Base-by-base conservation (phyloP, 23 tunicate genomes). In the Trididemnum clinides region DNA sequence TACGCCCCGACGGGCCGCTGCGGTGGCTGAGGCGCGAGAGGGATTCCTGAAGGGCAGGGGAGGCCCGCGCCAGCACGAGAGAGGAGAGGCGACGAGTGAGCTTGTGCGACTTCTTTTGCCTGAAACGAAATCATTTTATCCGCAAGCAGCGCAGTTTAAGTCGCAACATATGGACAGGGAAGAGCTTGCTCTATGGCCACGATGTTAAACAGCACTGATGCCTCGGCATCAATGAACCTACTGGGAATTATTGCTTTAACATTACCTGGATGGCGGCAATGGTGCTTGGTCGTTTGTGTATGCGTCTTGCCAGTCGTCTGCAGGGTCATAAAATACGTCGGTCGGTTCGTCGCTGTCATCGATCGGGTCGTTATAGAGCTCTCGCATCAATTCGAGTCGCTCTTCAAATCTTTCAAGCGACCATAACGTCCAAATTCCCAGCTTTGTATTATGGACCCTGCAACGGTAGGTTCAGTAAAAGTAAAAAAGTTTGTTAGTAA, bases 351-450 rank as follows among this genome's bases (percentile, higher is more conserved):
- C 85, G 25, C 51, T 19, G n/a, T 78, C 83, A 18, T 78, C 50
- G 20, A 22, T 15, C 12, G 49, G 15, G 36, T 39, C 90, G 28
- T 83, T 76, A 50, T 89, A 89, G 33, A 59, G 30, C 35, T 92
- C 91, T 33, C 97, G 78, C 97, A 92, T 87, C 25, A 33, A 12
- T 54, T 87, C 97, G 26, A 92, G 83, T 76, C 83, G 87, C 30
- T 76, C 81, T 81, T 92, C 91, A 71, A 92, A 83, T 39, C 87
- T 92, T 6, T 76, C 85, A 7, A 87, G 15, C 84, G 97, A 76
- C 97, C 97, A 92, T 72, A 92, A 49, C 39, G 97, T 92, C 85
- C 91, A 92, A 4, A 92, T 92, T 0, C 80, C 85, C 0, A 92
- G 88, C 39, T 83, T 75, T 15, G 83, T 87, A 80, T 92, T 92